Conservation (phyloP, 2,797 vertebrate species). For the Pangasius mekongensis region DNA sequence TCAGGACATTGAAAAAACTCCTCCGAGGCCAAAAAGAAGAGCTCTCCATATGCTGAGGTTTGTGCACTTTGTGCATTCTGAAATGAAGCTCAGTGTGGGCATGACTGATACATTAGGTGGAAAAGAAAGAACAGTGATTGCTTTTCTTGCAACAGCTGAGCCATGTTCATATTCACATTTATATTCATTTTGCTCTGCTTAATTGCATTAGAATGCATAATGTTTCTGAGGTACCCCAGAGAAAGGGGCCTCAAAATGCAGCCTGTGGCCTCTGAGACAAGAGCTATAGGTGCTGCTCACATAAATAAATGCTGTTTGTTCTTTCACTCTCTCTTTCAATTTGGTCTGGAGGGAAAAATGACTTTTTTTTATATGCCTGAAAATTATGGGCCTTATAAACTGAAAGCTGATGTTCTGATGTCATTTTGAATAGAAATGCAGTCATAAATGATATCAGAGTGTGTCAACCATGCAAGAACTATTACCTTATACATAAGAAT, state of each 20-base stretch:
- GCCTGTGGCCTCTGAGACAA: neutral
- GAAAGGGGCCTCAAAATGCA: neutral
- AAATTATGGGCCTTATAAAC: slow-evolving; percentile 7
- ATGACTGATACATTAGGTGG: slow-evolving; percentile 11
- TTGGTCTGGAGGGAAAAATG: neutral
- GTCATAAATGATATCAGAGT: neutral
- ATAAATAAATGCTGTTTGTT: slow-evolving; percentile 27
- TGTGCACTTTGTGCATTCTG: neutral
- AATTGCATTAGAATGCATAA: slow-evolving; percentile 7
- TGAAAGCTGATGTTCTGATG: neutral
- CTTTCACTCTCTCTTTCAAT: neutral
- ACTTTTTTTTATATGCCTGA: slow-evolving; percentile 17
- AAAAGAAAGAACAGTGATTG: slow-evolving; percentile 26
- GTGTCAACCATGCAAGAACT: neutral
- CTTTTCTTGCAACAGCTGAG: slow-evolving; percentile 13
- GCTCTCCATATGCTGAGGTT: neutral
- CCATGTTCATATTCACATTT: neutral
- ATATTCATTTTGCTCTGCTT: slow-evolving; percentile 16
- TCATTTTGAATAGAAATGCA: neutral
- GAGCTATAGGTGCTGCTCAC: neutral
- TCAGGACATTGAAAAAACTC: neutral
- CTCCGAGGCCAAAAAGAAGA: neutral
- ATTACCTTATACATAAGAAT: neutral
- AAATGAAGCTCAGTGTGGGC: neutral
- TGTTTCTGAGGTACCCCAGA: neutral